Evolutionary conservation across 2,888 invertebrate genomes (phyloP), one percentile per base, ranked within the genome.

Genomic region (Drosophila mimetica): DNA sequence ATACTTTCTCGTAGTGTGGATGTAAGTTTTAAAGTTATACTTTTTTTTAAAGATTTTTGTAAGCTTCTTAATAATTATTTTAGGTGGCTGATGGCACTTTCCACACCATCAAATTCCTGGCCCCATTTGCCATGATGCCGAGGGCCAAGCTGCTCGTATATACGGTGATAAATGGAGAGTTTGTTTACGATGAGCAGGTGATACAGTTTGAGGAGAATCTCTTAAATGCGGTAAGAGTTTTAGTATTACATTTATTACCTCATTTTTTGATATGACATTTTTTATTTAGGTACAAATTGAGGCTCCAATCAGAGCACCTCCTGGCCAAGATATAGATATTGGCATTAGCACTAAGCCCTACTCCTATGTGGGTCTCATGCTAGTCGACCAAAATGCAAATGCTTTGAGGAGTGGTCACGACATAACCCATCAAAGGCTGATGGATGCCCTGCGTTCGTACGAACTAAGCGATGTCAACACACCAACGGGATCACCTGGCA

Each of bases 291-390:
- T 96, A 32, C 94, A 96, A 54, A 93, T 96, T 4, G 93, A 94
- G 77, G 92, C 95, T 0, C 94, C 93, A 2, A 72, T 93, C 4
- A 94, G 95, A 90, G 94, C 95, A 0, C 94, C 95, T 34, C 98
- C 98, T 0, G 96, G 96, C 44, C 94, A 95, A 37, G 93, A 95
- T 71, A 94, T 98, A 7, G 96, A 97, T 80, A 93, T 99, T 14
- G 94, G 94, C 0, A 95, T 98, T 44, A 93, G 94, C 11, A 95
- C 98, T 0, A 96, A 96, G 85, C 95, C 97, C 0, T 96, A 97
- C 83, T 97, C 98, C 0, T 95, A 95, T 80, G 95, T 98, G 18
- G 97, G 97, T 4, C 92, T 99, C n/a, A 93, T 98, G 86, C 97
- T 97, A 0, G 95, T 97, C 3, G 98, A 99, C 92, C 95, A 97